Evolutionary conservation across 2,113 vertebrate species (phyloP).

Genomic region (Eurystomus gularis): DNA sequence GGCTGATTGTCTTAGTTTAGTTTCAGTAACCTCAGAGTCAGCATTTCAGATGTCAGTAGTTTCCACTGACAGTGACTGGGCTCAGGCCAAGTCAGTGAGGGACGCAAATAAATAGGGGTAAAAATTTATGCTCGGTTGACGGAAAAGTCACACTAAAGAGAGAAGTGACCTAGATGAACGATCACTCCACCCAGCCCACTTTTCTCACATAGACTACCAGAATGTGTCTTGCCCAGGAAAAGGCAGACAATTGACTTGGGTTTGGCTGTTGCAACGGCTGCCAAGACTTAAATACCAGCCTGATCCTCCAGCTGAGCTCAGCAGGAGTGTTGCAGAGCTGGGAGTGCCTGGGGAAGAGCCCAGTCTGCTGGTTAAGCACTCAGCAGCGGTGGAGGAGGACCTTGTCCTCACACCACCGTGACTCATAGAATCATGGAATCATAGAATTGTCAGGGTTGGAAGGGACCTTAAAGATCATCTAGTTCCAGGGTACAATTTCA

Average conservation of each 20-base stretch:
- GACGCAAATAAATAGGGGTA: background rate
- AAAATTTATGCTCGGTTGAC: background rate
- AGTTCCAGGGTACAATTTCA: background rate
- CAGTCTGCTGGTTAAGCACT: background rate
- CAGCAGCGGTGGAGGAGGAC: background rate
- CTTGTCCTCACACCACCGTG: background rate
- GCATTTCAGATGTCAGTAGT: slow-evolving; percentile 47
- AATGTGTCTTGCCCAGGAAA: background rate
- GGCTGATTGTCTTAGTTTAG: background rate
- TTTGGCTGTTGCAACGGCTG: background rate
- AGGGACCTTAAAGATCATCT: no score
- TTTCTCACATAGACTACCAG: fast-evolving
- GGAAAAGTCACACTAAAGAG: slow-evolving; percentile 13
- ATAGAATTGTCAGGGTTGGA: no score
- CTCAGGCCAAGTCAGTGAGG: background rate
- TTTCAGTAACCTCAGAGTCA: slow-evolving; percentile 57
- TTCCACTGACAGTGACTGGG: slow-evolving; percentile 24
- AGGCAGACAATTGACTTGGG: background rate
- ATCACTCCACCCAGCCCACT: background rate
- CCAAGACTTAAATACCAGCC: background rate
- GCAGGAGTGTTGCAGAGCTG: background rate
- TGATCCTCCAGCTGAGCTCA: fast-evolving
- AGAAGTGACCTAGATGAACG: background rate
- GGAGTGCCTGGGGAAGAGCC: background rate
- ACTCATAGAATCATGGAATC: no score